These are phyloP conservation scores for Anguilla megastoma DNA, from an alignment of 2,797 vertebrate genomes.

Conservation along the genomic window DNA sequence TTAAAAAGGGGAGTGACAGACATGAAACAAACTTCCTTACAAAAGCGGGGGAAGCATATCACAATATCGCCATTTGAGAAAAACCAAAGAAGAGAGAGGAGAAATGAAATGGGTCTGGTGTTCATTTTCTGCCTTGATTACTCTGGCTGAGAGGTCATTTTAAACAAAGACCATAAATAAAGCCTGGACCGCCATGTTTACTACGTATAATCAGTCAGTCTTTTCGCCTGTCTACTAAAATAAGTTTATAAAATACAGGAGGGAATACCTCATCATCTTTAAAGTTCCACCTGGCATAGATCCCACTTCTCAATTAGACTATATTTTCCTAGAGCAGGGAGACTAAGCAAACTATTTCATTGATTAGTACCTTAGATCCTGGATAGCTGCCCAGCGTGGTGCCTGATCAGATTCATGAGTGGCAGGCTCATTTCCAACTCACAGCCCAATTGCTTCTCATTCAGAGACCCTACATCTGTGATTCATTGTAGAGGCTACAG, in stretches of 20 bases:
- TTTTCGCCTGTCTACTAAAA: constrained; percentile 39
- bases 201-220: constrained; percentile 40
- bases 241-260: constrained; percentile 53
- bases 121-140: neutral
- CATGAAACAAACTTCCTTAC: neutral
- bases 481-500: neutral
- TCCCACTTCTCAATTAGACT: constrained; percentile 55
- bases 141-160: neutral
- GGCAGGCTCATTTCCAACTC: neutral
- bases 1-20: neutral
- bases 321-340: constrained; percentile 51
- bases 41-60: neutral
- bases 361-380: constrained; percentile 54
- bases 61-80: neutral
- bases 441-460: constrained; percentile 22
- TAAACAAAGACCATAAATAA: constrained; percentile 20
- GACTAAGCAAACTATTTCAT: constrained; percentile 51
- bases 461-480: neutral
- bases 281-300: constrained; percentile 48
- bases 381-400: constrained; percentile 47
- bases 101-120: too few relatives aligned
- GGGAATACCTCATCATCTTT: constrained; percentile 47
- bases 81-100: neutral
- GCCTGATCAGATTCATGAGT: constrained; percentile 32
- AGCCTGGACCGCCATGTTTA: constrained; percentile 38